Conservation (phyloP, 2,113 vertebrate species). For the Isurus oxyrinchus region DNA sequence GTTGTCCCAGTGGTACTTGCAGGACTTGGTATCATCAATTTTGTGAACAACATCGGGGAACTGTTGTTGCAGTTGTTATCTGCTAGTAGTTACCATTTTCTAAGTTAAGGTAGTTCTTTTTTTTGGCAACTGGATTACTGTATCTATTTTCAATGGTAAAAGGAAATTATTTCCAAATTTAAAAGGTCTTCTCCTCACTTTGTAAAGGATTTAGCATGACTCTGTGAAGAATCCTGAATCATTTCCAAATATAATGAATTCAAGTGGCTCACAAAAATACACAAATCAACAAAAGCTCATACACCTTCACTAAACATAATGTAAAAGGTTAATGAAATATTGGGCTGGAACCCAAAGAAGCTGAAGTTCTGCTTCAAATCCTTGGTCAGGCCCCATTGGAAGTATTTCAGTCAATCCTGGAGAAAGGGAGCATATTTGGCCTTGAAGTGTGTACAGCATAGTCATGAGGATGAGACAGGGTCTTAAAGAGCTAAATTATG, state of each 20-base stretch:
- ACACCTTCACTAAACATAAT: not conserved
- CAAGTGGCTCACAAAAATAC: not conserved
- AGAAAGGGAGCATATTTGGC: not conserved
- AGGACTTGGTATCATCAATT: not conserved
- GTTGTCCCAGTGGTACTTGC: not conserved
- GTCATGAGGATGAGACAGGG: not conserved
- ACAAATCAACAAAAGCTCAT: not conserved
- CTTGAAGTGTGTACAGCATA: not conserved
- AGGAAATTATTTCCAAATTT: constrained; percentile 12
- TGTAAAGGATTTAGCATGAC: not conserved
- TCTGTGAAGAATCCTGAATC: not conserved
- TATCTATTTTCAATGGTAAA: not conserved
- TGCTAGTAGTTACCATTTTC: not conserved
- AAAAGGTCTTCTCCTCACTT: not conserved
- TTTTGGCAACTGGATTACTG: not conserved
- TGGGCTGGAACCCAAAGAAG: not conserved
- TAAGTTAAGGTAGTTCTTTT: not conserved
- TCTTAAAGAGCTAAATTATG: not conserved
- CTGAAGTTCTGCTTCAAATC: not conserved
- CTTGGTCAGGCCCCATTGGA: not conserved
- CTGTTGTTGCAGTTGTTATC: not conserved
- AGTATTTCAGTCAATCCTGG: not conserved
- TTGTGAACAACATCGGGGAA: not conserved
- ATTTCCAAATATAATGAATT: not conserved
- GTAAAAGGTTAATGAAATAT: not conserved